Evolutionary conservation across 2,113 vertebrate species (phyloP), one percentile per base, ranked within the genome.

Genomic region (Lontra canadensis): DNA sequence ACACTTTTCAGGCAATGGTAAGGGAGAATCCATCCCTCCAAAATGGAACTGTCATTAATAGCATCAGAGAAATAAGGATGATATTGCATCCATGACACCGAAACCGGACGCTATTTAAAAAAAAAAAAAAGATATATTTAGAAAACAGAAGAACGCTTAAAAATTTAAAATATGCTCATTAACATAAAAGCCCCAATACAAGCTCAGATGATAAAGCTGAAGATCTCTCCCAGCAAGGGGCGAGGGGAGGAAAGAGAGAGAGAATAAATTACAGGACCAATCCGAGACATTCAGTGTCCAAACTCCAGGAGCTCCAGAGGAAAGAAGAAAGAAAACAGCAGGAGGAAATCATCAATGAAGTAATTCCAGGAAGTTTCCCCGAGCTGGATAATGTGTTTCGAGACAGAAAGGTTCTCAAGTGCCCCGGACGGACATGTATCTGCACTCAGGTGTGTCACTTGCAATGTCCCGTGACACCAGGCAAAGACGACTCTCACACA

Each of bases 111-210:
- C 39, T 57, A 61, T 55, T 84, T 47, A 17, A 6, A 34, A 20
- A 49, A 76, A 47, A 34, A 21, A 67, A 61, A 84, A 93, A 85
- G 4, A 18, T 74, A 47, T 23, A 63, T 90, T 94, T 39, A 93
- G 47, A 80, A 96, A 93, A 76, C 17, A 82, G 25, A 79, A 83
- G 87, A 90, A 59, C 36, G 39, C 76, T 90, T 76, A 76, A 55
- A 95, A 83, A 92, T 88, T 63, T 20, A 96, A 96, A 96, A 74
- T 74, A 90, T 12, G 55, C 55, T 93, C 82, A 89, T 42, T 79
- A 94, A 95, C 21, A 39, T 81, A 25, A 76, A 96, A 89, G 69
- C 17, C 1, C 88, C 65, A 29, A 78, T 1, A 67, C 25, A 90
- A 95, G 47, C n/a, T 39, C 36, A 57, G 11, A 63, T 78, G 57